Evolutionary conservation across 2,888 invertebrate genomes (phyloP).

Genomic region (Chalcosyrphus nemorum): DNA sequence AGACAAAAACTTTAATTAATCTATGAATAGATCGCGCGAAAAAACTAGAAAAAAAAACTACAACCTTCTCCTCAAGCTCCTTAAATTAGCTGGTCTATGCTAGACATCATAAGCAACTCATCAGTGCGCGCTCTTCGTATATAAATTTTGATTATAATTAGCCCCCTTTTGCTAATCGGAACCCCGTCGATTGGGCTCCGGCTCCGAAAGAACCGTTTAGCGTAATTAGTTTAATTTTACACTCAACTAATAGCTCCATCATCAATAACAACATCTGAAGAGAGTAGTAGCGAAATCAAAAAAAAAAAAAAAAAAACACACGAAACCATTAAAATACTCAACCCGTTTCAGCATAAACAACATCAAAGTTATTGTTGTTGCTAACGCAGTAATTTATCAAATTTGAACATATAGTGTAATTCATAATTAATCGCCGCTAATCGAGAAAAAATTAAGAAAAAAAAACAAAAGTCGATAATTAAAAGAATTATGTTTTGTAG

Average conservation of each 20-base stretch:
- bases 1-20: conserved; percentile 32
- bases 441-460: neutral
- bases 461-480: neutral
- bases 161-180: conserved; percentile 33
- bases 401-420: neutral
- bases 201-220: conserved; percentile 21
- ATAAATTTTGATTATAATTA: conserved; percentile 40
- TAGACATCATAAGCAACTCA: conserved; percentile 7
- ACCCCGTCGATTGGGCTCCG: conserved; percentile 5
- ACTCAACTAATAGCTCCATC: conserved; percentile 6
- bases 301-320: too few species aligned
- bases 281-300: neutral
- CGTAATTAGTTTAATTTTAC: conserved; percentile 25
- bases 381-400: neutral
- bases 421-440: conserved; percentile 19
- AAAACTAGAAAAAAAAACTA: neutral
- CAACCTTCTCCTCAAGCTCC: neutral
- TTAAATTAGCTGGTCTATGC: conserved; percentile 15
- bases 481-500: neutral
- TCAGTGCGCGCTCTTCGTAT: neutral
- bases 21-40: too few species aligned
- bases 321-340: conserved; percentile 1
- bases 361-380: neutral
- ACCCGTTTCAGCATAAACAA: neutral
- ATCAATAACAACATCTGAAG: conserved; percentile 8